These are phyloP conservation scores for Yponomeuta evonymella DNA, from an alignment of 2,888 invertebrate species.

Conservation along the genomic window DNA sequence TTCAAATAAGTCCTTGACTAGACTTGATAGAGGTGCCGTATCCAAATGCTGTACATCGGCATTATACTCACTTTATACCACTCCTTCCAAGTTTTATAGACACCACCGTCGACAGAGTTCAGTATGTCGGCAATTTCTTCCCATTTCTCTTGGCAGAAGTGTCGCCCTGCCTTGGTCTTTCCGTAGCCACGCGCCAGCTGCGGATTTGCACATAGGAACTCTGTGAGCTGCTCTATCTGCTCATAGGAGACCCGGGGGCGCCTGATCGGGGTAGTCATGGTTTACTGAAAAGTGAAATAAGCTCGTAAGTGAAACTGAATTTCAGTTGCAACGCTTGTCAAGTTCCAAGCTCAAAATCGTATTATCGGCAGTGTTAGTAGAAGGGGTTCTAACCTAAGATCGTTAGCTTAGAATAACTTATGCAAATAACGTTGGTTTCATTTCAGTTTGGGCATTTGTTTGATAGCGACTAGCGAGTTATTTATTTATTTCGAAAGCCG, in stretches of 20 bases:
- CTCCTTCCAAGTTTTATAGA: neutral
- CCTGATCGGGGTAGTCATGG: neutral
- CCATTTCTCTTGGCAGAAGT: slow-evolving; percentile 1
- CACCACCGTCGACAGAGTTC: neutral
- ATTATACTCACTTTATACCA: neutral
- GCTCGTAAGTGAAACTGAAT: no score
- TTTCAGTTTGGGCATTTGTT: neutral
- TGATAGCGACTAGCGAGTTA: neutral
- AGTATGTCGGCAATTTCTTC: neutral
- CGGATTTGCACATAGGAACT: neutral
- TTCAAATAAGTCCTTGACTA: no score
- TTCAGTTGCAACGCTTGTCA: no score
- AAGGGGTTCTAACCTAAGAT: neutral
- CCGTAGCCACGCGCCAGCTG: neutral
- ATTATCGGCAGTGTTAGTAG: neutral
- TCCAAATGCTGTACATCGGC: no score
- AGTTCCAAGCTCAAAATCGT: no score
- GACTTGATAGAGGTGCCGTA: no score
- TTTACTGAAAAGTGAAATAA: neutral
- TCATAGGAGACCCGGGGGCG: neutral
- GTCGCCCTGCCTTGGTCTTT: neutral
- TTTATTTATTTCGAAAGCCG: neutral
- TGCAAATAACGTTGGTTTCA: neutral
- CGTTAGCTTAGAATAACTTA: neutral
- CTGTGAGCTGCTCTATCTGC: neutral